These are phyloP conservation scores for Hermaeophaga mercurialis DNA, from an alignment of 2,888 invertebrate genomes.

Conservation along the genomic window DNA sequence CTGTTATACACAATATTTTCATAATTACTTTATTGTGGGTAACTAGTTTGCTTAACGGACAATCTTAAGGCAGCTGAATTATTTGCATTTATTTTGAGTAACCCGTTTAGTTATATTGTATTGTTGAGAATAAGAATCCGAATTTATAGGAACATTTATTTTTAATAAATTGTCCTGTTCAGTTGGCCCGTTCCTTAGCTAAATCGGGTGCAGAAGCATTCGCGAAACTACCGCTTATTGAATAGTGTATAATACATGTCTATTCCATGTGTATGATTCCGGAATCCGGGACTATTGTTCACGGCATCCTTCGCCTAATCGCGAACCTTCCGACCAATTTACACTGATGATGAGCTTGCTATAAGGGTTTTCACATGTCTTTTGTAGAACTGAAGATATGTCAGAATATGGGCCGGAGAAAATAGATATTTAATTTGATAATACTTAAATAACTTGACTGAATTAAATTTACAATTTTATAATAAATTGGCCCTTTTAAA, in stretches of 20 bases:
- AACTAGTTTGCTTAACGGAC: no score
- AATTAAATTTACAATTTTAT: neutral
- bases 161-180: no score
- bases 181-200: neutral
- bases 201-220: constrained; percentile 49
- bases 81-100: no score
- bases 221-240: constrained; percentile 43
- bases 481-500: no score
- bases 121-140: no score
- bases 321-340: constrained; percentile 50
- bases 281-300: constrained; percentile 55
- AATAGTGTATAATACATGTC: constrained; percentile 54
- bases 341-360: constrained; percentile 31
- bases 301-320: constrained; percentile 48
- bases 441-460: no score
- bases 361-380: constrained; percentile 17
- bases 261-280: constrained; percentile 55
- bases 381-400: neutral
- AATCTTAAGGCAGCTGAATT: no score
- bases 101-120: no score
- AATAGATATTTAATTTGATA: no score
- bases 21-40: no score
- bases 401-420: neutral
- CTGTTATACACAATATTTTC: no score
- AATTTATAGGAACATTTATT: no score